phyloP scores from a whole-genome alignment of 2,888 invertebrate genomes.

The Taenaris catops region DNA sequence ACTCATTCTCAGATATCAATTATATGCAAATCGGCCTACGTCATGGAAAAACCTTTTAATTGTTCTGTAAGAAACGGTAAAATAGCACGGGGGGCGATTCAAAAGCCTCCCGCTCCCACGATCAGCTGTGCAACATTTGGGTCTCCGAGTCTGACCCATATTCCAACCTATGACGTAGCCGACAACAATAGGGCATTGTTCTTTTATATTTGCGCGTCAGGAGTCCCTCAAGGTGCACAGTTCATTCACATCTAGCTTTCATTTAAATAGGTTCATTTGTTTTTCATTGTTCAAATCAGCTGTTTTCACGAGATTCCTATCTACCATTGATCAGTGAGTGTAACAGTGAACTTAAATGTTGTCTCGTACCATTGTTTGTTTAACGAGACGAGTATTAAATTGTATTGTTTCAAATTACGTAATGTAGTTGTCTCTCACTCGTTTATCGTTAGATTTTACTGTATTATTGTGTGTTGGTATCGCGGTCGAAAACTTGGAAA shows the following conservation, averaged over 20 bases:
- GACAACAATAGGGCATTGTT: constrained; percentile 77
- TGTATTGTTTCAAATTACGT: constrained; percentile 53
- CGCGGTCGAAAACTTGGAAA: constrained; percentile 10
- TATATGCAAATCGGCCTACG: constrained; percentile 13
- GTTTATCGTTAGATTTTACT: constrained; percentile 19
- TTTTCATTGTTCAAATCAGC: constrained; percentile 72
- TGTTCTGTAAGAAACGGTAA: constrained; percentile 28
- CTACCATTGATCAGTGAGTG: constrained; percentile 60
- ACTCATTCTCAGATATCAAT: constrained; percentile 7
- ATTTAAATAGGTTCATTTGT: constrained; percentile 69
- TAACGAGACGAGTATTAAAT: constrained; percentile 47
- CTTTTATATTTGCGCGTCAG: constrained; percentile 74
- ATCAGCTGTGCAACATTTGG: constrained; percentile 74
- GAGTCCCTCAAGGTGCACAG: constrained; percentile 65
- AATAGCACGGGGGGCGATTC: constrained; percentile 35
- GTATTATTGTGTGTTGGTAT: constrained; percentile 17
- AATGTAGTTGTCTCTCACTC: constrained; percentile 32
- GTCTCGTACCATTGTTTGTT: constrained; percentile 41
- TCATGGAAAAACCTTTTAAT: constrained; percentile 19
- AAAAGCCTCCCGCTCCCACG: constrained; percentile 46
- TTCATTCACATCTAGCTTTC: constrained; percentile 72
- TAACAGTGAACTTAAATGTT: constrained; percentile 57
- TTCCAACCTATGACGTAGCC: constrained; percentile 69
- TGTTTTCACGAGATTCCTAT: constrained; percentile 66
- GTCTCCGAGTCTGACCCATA: constrained; percentile 69